Evolutionary conservation across 2,113 vertebrate genomes (phyloP).

Genomic region (Nothoprocta pentlandii): DNA sequence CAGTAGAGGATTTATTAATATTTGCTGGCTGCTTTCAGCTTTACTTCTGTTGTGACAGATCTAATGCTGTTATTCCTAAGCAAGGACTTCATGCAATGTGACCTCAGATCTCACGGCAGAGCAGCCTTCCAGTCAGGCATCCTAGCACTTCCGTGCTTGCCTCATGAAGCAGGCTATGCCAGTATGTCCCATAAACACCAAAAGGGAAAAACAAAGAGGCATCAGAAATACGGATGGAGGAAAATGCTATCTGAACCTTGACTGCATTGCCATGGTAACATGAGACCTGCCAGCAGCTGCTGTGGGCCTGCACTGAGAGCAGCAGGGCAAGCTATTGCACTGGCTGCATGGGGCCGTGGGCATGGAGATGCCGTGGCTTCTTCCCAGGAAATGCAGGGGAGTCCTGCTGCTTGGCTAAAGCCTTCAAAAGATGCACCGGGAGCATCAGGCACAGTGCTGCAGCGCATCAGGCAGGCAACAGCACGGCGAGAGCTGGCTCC

Average conservation of each 20-base stretch:
- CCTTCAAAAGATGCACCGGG: background rate
- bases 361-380: background rate
- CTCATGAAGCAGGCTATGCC: fast-evolving
- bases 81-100: background rate
- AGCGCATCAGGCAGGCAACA: background rate
- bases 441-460: background rate
- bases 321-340: fast-evolving
- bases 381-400: background rate
- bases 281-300: background rate
- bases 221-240: background rate
- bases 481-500: background rate
- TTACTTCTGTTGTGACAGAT: background rate
- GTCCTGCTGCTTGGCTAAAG: too few relatives aligned
- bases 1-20: background rate
- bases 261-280: background rate
- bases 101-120: background rate
- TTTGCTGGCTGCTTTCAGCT: constrained; percentile 16
- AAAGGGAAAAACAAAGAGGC: fast-evolving
- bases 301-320: background rate
- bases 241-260: constrained; percentile 18
- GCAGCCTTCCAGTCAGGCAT: background rate
- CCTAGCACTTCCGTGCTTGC: background rate
- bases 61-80: background rate
- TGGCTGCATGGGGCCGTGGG: background rate
- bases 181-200: fast-evolving